phyloP scores from a whole-genome alignment of 2,888 invertebrate species.

The Penaeus monodon region DNA sequence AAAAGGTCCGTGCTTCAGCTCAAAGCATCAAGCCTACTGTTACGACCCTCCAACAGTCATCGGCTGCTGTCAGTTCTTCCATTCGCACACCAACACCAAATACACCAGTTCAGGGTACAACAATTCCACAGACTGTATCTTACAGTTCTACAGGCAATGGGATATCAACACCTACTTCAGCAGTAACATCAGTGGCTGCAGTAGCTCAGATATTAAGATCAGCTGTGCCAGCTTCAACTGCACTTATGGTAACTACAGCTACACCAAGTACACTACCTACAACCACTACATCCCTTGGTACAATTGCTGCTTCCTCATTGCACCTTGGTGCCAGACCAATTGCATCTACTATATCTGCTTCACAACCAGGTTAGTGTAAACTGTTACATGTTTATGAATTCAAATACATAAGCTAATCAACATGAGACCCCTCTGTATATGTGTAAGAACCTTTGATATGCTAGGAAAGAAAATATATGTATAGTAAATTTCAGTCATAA shows the following conservation, averaged over 20 bases:
- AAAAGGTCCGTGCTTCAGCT: conserved; percentile 58
- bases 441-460: no score
- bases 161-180: conserved; percentile 30
- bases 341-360: no score
- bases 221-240: conserved; percentile 40
- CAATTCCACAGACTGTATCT: conserved; percentile 9
- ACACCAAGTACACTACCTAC: conserved; percentile 25
- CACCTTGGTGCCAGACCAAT: conserved; percentile 35
- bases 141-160: conserved; percentile 23
- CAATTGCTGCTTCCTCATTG: conserved; percentile 10
- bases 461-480: no score
- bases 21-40: conserved; percentile 61
- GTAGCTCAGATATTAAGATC: conserved; percentile 57
- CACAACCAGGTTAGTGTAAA: no score
- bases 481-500: no score
- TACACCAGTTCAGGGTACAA: background rate
- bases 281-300: conserved; percentile 11
- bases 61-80: conserved; percentile 9
- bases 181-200: conserved; percentile 61
- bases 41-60: conserved; percentile 32
- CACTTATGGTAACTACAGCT: conserved; percentile 37
- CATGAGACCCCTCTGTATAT: no score
- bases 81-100: conserved; percentile 1
- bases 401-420: no score
- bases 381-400: no score